Evolutionary conservation across 2,888 invertebrate species (phyloP), one percentile per base, ranked within the genome.

Genomic region (Parnassius apollo): DNA sequence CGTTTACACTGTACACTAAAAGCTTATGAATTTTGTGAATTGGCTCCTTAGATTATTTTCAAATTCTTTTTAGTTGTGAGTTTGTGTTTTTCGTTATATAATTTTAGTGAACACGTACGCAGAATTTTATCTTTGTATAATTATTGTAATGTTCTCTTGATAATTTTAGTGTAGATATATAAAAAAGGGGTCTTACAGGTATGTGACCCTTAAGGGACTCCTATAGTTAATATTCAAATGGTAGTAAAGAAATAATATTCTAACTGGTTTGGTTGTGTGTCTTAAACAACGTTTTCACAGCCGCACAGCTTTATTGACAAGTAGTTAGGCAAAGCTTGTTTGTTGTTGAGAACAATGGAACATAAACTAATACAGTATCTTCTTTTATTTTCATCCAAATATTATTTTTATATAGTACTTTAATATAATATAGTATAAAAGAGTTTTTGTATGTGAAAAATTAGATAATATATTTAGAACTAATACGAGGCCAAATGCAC

Each of bases 311-410:
- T 62, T n/a, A 18, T 42, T 18, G 9, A 51, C 13, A 51, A 57
- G 56, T 57, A 57, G 51, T 52, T 61, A 57, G 44, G 61, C 53
- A n/a, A 22, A 9, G 61, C 57, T 61, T 61, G 7, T 35, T 49
- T 18, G 4, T 61, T 25, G 2, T 49, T 49, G 12, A 13, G 8
- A 12, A 49, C 13, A 13, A 49, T 11, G 11, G 12, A 13, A 13
- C 13, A 49, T 49, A 13, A 35, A 49, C 13, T 13, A 49, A 49
- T n/a, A 49, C 49, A 13, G n/a, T n/a, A 9, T n/a, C 3, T 49
- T 35, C 8, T 49, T 49, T 49, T 49, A 9, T 9, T 11, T 11
- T 11, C 2, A 44, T 44, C 2, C 11, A 44, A 11, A 11, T 44
- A 11, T 44, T 44, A 11, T 11, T 44, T 11, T 11, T 44, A 8